phyloP scores from a whole-genome alignment of 2,797 vertebrate genomes.

The Cynopterus sphinx region DNA sequence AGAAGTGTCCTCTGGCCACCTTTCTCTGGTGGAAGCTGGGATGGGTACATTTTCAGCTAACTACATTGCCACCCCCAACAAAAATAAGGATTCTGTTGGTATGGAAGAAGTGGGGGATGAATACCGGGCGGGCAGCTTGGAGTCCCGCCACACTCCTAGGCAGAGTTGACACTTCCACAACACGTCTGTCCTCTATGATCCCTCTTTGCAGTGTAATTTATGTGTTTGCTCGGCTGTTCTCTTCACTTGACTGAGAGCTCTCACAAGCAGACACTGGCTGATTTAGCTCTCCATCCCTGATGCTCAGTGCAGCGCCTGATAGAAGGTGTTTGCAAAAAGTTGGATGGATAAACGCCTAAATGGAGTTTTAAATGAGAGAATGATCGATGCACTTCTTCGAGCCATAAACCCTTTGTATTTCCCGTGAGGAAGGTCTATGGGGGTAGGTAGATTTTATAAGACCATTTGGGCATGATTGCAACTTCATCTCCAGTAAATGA shows the following conservation, averaged over 20 bases:
- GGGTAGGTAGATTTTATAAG: slow-evolving; percentile 17
- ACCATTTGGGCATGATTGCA: not conserved
- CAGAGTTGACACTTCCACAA: not conserved
- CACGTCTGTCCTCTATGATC: not conserved
- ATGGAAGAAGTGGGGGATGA: not conserved
- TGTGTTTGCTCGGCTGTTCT: not conserved
- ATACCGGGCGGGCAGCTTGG: not conserved
- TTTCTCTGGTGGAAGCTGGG: not conserved
- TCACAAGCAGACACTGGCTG: not conserved
- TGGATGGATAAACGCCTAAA: not conserved
- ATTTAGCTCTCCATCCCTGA: not conserved
- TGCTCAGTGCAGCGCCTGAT: not conserved
- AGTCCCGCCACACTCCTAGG: not conserved
- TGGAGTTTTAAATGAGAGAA: slow-evolving; percentile 3
- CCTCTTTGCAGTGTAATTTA: not conserved
- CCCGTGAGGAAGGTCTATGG: not conserved
- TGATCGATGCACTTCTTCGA: not conserved
- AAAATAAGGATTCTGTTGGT: not conserved
- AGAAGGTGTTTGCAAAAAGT: not conserved
- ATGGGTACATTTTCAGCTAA: not conserved
- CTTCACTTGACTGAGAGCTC: not conserved
- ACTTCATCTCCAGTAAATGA: slow-evolving; percentile 35
- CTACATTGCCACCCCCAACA: not conserved
- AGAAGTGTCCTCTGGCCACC: not conserved
- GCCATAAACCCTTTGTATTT: not conserved